Conservation (phyloP, 2,888 invertebrate genomes). For the Tineola bisselliella region DNA sequence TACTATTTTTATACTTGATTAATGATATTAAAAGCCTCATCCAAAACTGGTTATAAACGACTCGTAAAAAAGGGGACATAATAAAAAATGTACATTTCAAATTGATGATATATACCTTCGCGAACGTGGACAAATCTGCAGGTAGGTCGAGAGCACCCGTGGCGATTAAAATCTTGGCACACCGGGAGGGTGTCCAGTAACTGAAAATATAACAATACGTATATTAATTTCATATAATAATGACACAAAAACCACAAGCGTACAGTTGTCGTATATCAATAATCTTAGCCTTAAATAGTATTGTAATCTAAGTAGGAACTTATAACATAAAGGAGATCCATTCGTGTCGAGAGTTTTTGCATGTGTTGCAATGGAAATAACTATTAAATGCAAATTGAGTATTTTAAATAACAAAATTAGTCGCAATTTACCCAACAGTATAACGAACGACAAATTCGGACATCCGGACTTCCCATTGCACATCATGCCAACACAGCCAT, state of each 20-base stretch:
- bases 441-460: not conserved
- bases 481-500: not conserved
- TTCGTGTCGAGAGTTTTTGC: not conserved
- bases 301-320: not conserved
- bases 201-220: constrained; percentile 72
- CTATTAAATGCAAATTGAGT: constrained; percentile 1
- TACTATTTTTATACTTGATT: not conserved
- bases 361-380: not conserved
- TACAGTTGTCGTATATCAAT: constrained; percentile 1
- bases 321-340: not conserved
- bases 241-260: constrained; percentile 5
- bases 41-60: not conserved
- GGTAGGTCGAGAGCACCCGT: constrained; percentile 95
- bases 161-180: constrained; percentile 99
- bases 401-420: not conserved
- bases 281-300: not conserved
- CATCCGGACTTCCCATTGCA: not conserved
- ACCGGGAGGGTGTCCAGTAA: constrained; percentile 99
- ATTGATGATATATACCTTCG: constrained; percentile 77
- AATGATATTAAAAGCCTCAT: not conserved
- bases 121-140: constrained; percentile 98
- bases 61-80: not conserved
- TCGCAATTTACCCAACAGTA: not conserved
- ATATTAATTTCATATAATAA: not conserved
- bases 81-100: not conserved